phyloP scores from a whole-genome alignment of 2,113 vertebrate species.

The Pachypanchax playfairii region DNA sequence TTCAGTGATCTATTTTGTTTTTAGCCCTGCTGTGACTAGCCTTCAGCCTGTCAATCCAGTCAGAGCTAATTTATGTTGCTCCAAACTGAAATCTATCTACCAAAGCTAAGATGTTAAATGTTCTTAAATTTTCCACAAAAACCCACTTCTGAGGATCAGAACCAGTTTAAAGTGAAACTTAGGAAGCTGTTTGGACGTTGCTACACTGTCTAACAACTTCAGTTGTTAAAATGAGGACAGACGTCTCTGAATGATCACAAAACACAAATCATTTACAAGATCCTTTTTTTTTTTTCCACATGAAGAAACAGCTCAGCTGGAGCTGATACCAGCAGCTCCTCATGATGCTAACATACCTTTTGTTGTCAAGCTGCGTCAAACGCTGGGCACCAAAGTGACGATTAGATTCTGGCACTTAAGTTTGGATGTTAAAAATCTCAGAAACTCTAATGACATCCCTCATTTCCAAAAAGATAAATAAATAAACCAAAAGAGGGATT shows the following conservation, averaged over 20 bases:
- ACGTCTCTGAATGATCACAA: not conserved
- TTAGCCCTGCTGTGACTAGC: too few relatives aligned
- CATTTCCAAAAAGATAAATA: not conserved
- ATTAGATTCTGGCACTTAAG: not conserved
- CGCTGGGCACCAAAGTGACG: not conserved
- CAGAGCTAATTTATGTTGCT: too few relatives aligned
- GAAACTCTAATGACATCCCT: not conserved
- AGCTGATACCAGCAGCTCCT: conserved; percentile 15
- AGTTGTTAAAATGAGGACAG: not conserved
- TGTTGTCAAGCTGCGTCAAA: conserved; percentile 12
- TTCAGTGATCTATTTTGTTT: too few relatives aligned
- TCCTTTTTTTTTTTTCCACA: not conserved
- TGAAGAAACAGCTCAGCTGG: conserved; percentile 8
- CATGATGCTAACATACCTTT: conserved; percentile 6
- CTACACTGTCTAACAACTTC: too few relatives aligned
- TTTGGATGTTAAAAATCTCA: not conserved
- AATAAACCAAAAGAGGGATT: conserved; percentile 14
- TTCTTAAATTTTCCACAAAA: too few relatives aligned
- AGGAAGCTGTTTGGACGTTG: too few relatives aligned
- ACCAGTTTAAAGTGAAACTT: too few relatives aligned
- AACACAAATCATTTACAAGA: not conserved
- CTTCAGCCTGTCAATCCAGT: too few relatives aligned
- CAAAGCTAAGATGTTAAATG: too few relatives aligned
- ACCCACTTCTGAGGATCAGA: too few relatives aligned
- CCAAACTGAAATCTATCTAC: too few relatives aligned